Base-by-base conservation (phyloP, 2,113 vertebrate species). In the Platichthys stellatus region DNA sequence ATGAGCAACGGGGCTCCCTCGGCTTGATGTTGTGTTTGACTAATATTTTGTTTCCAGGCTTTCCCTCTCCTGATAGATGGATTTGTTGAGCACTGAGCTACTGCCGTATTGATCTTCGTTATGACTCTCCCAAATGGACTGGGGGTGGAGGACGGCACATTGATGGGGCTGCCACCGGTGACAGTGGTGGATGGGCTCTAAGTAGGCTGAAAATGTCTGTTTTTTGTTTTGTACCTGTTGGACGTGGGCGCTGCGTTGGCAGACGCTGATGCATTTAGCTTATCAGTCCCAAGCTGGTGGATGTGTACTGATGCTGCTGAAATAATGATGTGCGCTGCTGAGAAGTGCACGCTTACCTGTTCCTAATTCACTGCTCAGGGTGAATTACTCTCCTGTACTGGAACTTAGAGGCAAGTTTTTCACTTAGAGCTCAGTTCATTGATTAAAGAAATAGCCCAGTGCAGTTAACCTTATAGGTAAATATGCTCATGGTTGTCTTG, bases 41-140 rank as follows among this genome's bases (percentile, higher is more conserved):
- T 58, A 63, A 74, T 65, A 43, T 78, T 77, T 75, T 9, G n/a
- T 57, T 81, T 70, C 47, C 23, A 62, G 73, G 38, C 31, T 79
- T 75, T 72, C n/a, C 45, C 45, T 64, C 49, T 71, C 58, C 54
- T 90, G 89, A 91, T 84, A 49, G 68, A 92, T 91, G 80, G 70
- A 40, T 83, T 56, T 78, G 74, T 63, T 58, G 24, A 87, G 80
- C 64, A 66, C 47, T 53, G 54, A 53, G 43, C 59, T 59, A 20
- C 75, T 14, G 12, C 20, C 15, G 1, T 87, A 90, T 92, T 88
- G 82, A 90, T 91, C 81, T 74, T 31, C 18, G 21, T 87, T 86
- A 78, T 82, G 83, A 81, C 78, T 81, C 77, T 71, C 67, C 56
- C 61, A 78, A 82, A 86, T 85, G 74, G 74, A n/a, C 65, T 64